phyloP scores from a whole-genome alignment of 2,797 vertebrate genomes.

The Sorex maritimensis region DNA sequence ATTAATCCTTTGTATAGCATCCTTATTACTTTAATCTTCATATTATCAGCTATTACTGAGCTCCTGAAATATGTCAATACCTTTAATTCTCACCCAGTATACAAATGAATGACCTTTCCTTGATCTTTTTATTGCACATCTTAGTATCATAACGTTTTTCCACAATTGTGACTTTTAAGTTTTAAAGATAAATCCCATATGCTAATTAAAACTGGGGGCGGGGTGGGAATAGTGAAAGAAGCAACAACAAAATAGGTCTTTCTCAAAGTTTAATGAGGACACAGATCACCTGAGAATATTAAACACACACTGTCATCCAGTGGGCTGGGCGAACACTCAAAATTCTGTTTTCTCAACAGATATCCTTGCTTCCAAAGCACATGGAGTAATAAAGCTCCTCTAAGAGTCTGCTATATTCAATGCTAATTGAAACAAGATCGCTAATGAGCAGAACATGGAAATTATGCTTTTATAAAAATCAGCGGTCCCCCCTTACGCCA shows the following conservation, averaged over 20 bases:
- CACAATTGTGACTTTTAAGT: conserved; percentile 44
- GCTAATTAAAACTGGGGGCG: background rate
- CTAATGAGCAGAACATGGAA: background rate
- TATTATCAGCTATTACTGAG: conserved; percentile 11
- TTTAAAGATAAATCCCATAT: conserved; percentile 65
- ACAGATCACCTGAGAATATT: background rate
- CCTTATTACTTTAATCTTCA: conserved; percentile 35
- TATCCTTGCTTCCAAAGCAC: conserved; percentile 1
- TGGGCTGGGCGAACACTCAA: background rate
- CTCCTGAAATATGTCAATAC: conserved; percentile 46
- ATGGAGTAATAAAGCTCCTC: conserved; percentile 36
- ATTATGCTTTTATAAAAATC: conserved; percentile 34
- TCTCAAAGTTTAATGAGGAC: conserved; percentile 47
- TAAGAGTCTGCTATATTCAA: background rate
- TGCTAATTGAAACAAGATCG: conserved; percentile 37
- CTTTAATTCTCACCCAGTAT: conserved; percentile 29
- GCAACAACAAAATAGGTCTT: background rate
- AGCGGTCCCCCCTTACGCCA: background rate
- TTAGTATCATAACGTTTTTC: conserved; percentile 54
- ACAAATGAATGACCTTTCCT: background rate
- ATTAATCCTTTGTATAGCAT: conserved; percentile 28
- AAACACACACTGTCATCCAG: conserved; percentile 7
- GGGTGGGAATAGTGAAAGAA: background rate
- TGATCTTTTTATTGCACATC: conserved; percentile 9
- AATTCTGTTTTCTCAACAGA: background rate